Conservation (phyloP, 2,888 invertebrate species). For the Oligia latruncula region DNA sequence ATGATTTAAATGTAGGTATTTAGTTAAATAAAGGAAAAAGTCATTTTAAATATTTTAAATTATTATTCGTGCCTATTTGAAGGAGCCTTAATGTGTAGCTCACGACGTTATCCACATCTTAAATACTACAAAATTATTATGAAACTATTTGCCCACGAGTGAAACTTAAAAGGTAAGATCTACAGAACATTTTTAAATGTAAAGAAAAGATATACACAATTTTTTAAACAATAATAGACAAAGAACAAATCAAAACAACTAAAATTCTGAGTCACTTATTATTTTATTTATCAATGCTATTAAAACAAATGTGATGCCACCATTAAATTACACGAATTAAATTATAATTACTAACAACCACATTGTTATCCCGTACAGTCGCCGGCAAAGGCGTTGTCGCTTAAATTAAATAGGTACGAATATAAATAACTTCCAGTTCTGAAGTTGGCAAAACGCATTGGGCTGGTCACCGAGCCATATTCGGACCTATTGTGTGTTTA, state of each 20-base stretch:
- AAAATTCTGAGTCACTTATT: neutral
- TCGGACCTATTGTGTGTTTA: conserved; percentile 52
- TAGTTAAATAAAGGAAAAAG: too few relatives aligned
- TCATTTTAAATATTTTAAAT: too few relatives aligned
- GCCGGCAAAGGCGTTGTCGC: conserved; percentile 11
- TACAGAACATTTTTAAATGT: too few relatives aligned
- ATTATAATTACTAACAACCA: conserved; percentile 2
- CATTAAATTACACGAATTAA: neutral
- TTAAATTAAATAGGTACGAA: conserved; percentile 2
- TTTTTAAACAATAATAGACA: neutral
- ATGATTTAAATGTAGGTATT: too few relatives aligned
- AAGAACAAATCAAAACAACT: neutral
- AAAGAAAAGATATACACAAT: neutral
- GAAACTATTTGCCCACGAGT: too few relatives aligned
- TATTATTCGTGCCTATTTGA: too few relatives aligned
- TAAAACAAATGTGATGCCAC: neutral
- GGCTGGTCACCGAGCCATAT: conserved; percentile 36
- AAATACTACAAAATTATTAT: too few relatives aligned
- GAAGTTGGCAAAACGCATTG: conserved; percentile 20
- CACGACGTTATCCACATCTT: too few relatives aligned
- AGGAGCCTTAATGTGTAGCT: too few relatives aligned
- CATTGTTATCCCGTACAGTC: conserved; percentile 23
- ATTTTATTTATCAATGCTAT: neutral
- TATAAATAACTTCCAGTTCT: conserved; percentile 40
- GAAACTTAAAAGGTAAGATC: too few relatives aligned